These are phyloP conservation scores for Rhingia rostrata DNA, from an alignment of 2,888 invertebrate genomes.

Conservation along the genomic window DNA sequence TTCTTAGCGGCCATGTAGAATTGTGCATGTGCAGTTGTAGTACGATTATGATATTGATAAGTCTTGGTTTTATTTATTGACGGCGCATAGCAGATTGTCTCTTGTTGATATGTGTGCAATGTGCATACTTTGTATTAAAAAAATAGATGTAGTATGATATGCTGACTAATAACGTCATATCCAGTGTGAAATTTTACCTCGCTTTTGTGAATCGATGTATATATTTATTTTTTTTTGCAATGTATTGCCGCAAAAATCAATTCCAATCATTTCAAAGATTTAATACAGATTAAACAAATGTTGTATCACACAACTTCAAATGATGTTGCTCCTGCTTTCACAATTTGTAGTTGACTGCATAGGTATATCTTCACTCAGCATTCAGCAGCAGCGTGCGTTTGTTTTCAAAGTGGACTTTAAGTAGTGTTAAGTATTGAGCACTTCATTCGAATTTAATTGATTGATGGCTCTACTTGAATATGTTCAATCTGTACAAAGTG, in stretches of 20 bases:
- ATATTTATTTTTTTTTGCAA: too few relatives aligned
- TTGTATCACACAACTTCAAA: not conserved
- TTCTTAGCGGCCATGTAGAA: not conserved
- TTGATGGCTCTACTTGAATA: slow-evolving; percentile 39
- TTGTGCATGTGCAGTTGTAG: not conserved
- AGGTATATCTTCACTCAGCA: slow-evolving; percentile 41
- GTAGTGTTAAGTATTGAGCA: slow-evolving; percentile 52
- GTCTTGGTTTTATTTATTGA: too few relatives aligned
- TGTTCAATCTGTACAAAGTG: slow-evolving; percentile 10
- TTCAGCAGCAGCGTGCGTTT: slow-evolving; percentile 40
- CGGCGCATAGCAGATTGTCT: not conserved
- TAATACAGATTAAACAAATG: too few relatives aligned
- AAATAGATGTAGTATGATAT: too few relatives aligned
- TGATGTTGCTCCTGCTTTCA: slow-evolving; percentile 24
- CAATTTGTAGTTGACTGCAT: slow-evolving; percentile 17
- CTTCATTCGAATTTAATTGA: slow-evolving; percentile 59
- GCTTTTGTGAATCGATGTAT: too few relatives aligned
- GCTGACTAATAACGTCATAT: too few relatives aligned
- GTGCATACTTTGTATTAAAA: not conserved
- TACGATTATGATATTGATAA: too few relatives aligned
- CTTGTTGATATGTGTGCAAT: not conserved
- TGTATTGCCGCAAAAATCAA: not conserved
- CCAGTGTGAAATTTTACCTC: too few relatives aligned
- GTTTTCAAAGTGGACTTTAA: slow-evolving; percentile 44
- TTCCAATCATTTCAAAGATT: slow-evolving; percentile 8